phyloP scores from a whole-genome alignment of 2,888 invertebrate genomes.

The Steromphala cineraria region DNA sequence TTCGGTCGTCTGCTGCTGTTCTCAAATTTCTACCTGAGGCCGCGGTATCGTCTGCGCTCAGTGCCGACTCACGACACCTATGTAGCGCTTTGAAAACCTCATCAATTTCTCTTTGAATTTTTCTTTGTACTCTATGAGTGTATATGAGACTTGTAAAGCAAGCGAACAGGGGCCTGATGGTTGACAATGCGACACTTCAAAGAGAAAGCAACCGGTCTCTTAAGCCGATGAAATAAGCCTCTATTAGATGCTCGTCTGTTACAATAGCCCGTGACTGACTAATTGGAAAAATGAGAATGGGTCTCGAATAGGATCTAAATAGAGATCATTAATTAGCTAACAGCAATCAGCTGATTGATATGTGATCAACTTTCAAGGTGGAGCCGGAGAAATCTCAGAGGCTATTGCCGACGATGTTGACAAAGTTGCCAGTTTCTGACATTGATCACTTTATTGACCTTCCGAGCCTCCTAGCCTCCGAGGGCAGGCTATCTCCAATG shows the following conservation, averaged over 20 bases:
- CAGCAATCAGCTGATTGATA: conserved; percentile 25
- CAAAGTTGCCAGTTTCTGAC: neutral
- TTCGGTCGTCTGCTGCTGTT: neutral
- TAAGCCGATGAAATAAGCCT: conserved; percentile 15
- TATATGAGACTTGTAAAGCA: neutral
- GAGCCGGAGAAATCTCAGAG: neutral
- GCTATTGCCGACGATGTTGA: neutral
- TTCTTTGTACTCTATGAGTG: conserved; percentile 1
- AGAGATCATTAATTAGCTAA: conserved; percentile 29
- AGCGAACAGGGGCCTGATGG: neutral
- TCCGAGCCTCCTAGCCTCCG: neutral
- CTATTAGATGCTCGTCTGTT: conserved; percentile 9
- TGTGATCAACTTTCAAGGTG: conserved; percentile 20
- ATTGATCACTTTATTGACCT: conserved; percentile 1
- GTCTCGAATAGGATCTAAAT: conserved; percentile 19
- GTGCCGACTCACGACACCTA: neutral
- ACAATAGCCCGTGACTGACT: conserved; percentile 16
- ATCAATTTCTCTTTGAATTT: conserved; percentile 19
- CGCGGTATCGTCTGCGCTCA: neutral
- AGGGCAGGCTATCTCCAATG: neutral
- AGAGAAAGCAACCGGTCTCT: neutral
- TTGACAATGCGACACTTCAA: conserved; percentile 16
- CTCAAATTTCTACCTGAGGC: conserved; percentile 8
- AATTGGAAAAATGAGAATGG: conserved; percentile 26
- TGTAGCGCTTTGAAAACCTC: conserved; percentile 15